Base-by-base conservation (phyloP, 1,140 invertebrate genomes). In the Lethrus apterus region DNA sequence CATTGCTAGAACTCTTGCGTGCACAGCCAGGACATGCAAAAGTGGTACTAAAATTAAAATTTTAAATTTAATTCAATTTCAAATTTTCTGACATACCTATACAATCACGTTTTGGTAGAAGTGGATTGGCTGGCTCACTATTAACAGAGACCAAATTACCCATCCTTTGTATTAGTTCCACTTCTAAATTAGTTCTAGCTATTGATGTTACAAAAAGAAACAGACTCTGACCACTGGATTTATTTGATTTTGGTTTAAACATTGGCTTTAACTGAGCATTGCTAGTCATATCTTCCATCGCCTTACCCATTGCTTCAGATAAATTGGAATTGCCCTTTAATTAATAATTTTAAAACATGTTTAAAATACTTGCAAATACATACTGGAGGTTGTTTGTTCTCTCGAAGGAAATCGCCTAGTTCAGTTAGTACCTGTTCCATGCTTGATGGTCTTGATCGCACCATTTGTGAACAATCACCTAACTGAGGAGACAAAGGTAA, bases 271-370 rank as follows among this genome's bases (percentile, higher is more conserved):
- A 64, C 53, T 80, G 77, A 10, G 88, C 90, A 32, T 79, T 79
- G 60, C 79, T 82, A 3, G 88, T 89, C 78, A 97, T 86, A 61
- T 93, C 89, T 66, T 94, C 89, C 88, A 95, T 92, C n/a, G 87
- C 82, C 62, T 84, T 85, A 18, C 78, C 78, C 77, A 90, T 89
- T 29, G 86, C 85, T 57, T 84, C 78, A 2, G 80, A 78, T 11
- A 90, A 71, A 58, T 79, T 80, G 4, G 81, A 80, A 8, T 73
- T 68, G 32, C 66, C 70, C 75, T 80, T 55, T 4, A 59, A 58
- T 23, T 7, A 40, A 38, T 30, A 2, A 35, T 45, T 33, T n/a
- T n/a, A 24, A 11, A 47, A 38, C n/a, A n/a, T n/a, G n/a, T n/a
- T n/a, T n/a, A n/a, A n/a, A n/a, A n/a, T n/a, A n/a, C n/a, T n/a